A percentile compares a stretch with the other conserved stretches of the same genome.
phyloP scores from a whole-genome alignment of 2,797 vertebrate genomes.

The Micropoecilia bifurca region DNA sequence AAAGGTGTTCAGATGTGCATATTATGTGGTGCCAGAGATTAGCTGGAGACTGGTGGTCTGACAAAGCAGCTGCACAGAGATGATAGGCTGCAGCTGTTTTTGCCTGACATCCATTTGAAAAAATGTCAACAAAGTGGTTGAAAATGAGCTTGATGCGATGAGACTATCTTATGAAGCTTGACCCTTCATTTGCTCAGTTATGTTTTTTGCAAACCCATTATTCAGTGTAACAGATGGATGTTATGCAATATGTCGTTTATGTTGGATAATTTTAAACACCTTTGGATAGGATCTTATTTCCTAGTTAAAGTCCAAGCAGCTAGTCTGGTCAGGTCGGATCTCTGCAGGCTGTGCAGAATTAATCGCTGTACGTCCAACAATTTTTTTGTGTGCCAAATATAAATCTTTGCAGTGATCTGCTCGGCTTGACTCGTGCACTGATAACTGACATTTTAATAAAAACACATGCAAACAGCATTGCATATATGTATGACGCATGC shows the following conservation, averaged over 20 bases:
- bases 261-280: conserved; percentile 27
- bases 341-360: conserved; percentile 56
- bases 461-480: conserved; percentile 15
- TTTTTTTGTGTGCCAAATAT: conserved; percentile 15
- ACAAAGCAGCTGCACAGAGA: conserved; percentile 61
- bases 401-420: conserved; percentile 63
- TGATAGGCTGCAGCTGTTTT: conserved; percentile 40
- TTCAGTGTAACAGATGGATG: conserved; percentile 6
- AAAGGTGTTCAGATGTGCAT: conserved; percentile 71
- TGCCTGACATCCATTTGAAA: conserved; percentile 60
- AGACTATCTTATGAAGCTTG: conserved; percentile 32
- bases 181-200: conserved; percentile 15
- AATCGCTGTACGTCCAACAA: conserved; percentile 26
- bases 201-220: conserved; percentile 5
- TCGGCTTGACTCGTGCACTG: conserved; percentile 25
- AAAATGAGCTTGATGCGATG: conserved; percentile 36
- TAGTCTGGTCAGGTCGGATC: conserved; percentile 36
- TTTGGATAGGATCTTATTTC: conserved; percentile 12
- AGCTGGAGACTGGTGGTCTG: conserved; percentile 60
- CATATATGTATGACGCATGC: conserved; percentile 3
- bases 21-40: conserved; percentile 73
- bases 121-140: conserved; percentile 62
- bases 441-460: conserved; percentile 37
- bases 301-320: conserved; percentile 29
- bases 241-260: conserved; percentile 14